Base-by-base conservation (phyloP, 2,113 vertebrate species). In the Tachysurus vachellii region DNA sequence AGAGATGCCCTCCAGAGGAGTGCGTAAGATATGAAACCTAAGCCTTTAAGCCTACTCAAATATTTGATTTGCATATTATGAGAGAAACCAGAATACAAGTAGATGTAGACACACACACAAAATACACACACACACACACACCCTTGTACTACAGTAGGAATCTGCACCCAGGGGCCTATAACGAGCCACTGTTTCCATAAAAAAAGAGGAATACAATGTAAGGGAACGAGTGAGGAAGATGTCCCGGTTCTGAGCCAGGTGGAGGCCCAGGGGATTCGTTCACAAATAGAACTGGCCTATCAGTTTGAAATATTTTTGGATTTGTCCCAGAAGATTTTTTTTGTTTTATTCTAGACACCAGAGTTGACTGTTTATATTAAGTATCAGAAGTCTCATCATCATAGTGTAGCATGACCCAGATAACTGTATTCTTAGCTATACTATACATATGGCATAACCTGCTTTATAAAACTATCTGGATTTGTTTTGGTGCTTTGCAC, bases 61-160 rank as follows among this genome's bases (percentile, higher is more conserved):
- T 62, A 62, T 64, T 36, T 64, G 59, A 62, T 82, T 82, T 82
- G 80, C 80, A 82, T 82, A 82, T 82, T 61, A 62, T 62, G 3
- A 61, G 56, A 82, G 31, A 82, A 61, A 82, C 80, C 26, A 0
- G 12, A 19, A 82, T 62, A 26, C 54, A 80, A 31, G 28, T 9
- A 57, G n/a, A 80, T 36, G 36, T 2, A 36, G 1, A 36, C 36
- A 36, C 36, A 36, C 36, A 36, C 36, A 36, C 36, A 36, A 36
- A 1, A 36, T 12, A 44, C 42, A 80, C 76, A 53, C 50, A 80
- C 77, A 59, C 79, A 59, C n/a, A 31, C 54, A 76, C 76, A n/a
- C 44, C 12, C 47, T 36, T 23, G 11, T 61, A 81, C 16, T 61
- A 61, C 53, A 61, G 53, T 61, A n/a, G 21, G 57, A 21, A 42